These are phyloP conservation scores for Blastobasis adustella DNA, from an alignment of 2,888 invertebrate species.

Conservation along the genomic window DNA sequence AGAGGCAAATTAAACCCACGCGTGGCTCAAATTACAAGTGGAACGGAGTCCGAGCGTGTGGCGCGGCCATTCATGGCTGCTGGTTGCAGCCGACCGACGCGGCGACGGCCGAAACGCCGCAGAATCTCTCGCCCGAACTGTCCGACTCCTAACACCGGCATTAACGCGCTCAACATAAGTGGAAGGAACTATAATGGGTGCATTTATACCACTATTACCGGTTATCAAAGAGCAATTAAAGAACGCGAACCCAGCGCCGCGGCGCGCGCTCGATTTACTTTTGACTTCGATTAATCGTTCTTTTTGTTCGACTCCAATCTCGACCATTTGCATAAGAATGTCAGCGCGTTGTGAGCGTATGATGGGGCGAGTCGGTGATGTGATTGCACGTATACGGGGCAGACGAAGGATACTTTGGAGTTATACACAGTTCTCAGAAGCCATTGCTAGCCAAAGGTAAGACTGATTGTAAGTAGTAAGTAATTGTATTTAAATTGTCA, in stretches of 20 bases:
- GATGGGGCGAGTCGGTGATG: constrained; percentile 17
- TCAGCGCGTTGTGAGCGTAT: constrained; percentile 28
- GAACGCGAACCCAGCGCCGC: constrained; percentile 43
- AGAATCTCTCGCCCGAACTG: constrained; percentile 16
- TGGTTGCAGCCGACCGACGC: constrained; percentile 28
- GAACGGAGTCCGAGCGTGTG: constrained; percentile 8
- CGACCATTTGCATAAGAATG: constrained; percentile 61
- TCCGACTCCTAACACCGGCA: constrained; percentile 14
- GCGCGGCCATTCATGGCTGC: constrained; percentile 29
- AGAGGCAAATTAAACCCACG: constrained; percentile 48
- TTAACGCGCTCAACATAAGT: constrained; percentile 44
- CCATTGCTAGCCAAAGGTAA: neutral
- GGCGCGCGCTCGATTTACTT: constrained; percentile 54
- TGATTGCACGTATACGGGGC: constrained; percentile 4
- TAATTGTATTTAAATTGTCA: too few species aligned
- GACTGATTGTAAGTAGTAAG: neutral
- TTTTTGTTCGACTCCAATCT: constrained; percentile 57
- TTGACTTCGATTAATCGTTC: constrained; percentile 59
- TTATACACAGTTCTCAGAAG: neutral
- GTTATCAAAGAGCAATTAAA: constrained; percentile 65
- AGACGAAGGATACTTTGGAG: constrained; percentile 6
- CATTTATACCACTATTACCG: constrained; percentile 58
- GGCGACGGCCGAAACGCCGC: constrained; percentile 7
- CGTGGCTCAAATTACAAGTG: constrained; percentile 38
- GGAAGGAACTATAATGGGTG: constrained; percentile 47